phyloP scores from a whole-genome alignment of 2,888 invertebrate species.

The Odiellus spinosus region DNA sequence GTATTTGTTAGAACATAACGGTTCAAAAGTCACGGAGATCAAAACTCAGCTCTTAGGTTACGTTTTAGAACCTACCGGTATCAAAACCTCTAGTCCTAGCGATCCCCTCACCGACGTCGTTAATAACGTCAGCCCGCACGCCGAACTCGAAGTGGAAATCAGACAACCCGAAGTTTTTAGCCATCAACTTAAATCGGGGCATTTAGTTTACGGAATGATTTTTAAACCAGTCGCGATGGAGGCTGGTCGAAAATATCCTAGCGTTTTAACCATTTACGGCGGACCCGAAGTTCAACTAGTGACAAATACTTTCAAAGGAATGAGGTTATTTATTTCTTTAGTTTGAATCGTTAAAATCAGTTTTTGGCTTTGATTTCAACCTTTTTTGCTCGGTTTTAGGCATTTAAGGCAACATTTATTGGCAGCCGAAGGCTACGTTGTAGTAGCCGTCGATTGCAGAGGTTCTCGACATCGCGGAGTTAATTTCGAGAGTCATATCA shows the following conservation, averaged over 20 bases:
- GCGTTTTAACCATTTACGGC: slow-evolving; percentile 90
- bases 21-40: slow-evolving; percentile 8
- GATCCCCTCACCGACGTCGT: too few relatives aligned
- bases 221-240: slow-evolving; percentile 47
- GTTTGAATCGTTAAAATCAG: too few relatives aligned
- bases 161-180: slow-evolving; percentile 56
- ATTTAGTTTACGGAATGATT: slow-evolving; percentile 66
- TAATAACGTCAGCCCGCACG: too few relatives aligned
- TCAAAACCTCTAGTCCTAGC: too few relatives aligned
- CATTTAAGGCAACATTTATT: slow-evolving; percentile 86
- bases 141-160: too few relatives aligned
- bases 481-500: slow-evolving; percentile 76
- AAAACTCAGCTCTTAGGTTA: slow-evolving; percentile 44
- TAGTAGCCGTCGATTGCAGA: slow-evolving; percentile 83
- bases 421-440: slow-evolving; percentile 88
- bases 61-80: slow-evolving; percentile 45
- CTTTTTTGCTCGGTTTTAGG: slow-evolving; percentile 71
- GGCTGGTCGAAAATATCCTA: slow-evolving; percentile 59
- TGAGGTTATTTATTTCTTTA: slow-evolving; percentile 37
- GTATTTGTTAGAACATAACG: slow-evolving; percentile 9
- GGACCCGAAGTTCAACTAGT: slow-evolving; percentile 97
- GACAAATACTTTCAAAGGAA: slow-evolving; percentile 68
- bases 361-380: too few relatives aligned
- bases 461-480: slow-evolving; percentile 88
- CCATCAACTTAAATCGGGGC: slow-evolving; percentile 48